Evolutionary conservation across 2,113 vertebrate genomes (phyloP).

Genomic region (Gallinago paraguaiae): DNA sequence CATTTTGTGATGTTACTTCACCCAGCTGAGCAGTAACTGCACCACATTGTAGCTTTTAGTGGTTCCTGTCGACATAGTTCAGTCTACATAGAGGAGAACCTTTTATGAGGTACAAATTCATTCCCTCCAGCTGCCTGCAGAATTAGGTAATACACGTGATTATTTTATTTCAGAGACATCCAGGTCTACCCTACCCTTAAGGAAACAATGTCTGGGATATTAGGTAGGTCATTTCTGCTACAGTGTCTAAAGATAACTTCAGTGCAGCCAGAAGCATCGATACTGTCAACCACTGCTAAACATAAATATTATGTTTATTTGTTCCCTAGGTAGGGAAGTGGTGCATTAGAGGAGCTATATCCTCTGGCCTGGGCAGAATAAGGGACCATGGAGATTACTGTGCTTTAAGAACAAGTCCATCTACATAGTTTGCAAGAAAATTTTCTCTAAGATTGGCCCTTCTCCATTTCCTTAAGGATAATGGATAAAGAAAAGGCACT

Average conservation of each 20-base stretch:
- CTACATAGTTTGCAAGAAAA: background rate
- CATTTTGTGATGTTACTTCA: background rate
- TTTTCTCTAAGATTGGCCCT: background rate
- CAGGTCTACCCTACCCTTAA: background rate
- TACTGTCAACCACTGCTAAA: background rate
- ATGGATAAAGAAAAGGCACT: background rate
- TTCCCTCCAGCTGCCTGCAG: background rate
- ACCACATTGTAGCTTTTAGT: background rate
- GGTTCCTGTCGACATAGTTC: background rate
- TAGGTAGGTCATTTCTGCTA: slow-evolving; percentile 10
- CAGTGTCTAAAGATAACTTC: slow-evolving; percentile 4
- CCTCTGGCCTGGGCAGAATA: background rate
- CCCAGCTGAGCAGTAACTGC: background rate
- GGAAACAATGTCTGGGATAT: background rate
- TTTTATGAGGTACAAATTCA: background rate
- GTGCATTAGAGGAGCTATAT: background rate
- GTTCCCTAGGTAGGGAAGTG: background rate
- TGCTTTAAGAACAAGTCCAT: background rate
- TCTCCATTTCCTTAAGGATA: background rate
- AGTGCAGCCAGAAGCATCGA: background rate
- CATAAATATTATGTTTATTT: background rate
- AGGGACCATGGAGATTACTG: background rate
- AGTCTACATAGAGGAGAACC: background rate
- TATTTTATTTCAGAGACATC: slow-evolving; percentile 1
- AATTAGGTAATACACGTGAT: background rate